Conservation (phyloP, 2,888 invertebrate species). For the Noctua comes region DNA sequence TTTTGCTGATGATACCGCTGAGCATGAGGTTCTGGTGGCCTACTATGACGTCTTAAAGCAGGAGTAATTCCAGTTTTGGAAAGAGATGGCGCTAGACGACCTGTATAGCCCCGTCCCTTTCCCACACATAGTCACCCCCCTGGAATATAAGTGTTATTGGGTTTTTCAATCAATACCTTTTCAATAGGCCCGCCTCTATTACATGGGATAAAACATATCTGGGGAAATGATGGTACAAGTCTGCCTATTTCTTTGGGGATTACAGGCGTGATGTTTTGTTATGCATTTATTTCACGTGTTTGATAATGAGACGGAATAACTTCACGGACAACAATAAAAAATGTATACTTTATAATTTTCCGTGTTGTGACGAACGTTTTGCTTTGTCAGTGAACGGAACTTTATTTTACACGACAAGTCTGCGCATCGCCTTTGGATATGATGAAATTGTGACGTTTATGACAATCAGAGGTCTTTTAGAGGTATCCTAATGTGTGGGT, state of each 20-base stretch:
- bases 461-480: background rate
- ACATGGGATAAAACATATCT: background rate
- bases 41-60: too few relatives aligned
- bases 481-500: background rate
- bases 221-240: background rate
- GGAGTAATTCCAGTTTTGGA: too few relatives aligned
- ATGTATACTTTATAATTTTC: constrained; percentile 39
- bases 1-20: background rate
- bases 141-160: background rate
- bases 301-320: constrained; percentile 9
- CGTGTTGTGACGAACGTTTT: background rate
- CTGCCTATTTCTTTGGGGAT: background rate
- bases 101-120: too few relatives aligned
- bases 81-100: too few relatives aligned
- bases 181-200: background rate
- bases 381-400: constrained; percentile 17
- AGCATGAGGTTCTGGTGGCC: background rate
- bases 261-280: background rate
- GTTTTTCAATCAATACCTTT: background rate
- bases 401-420: background rate
- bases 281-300: constrained; percentile 23
- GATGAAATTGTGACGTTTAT: constrained; percentile 7
- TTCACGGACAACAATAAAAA: background rate
- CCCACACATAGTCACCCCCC: too few relatives aligned
- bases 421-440: background rate